These are phyloP conservation scores for Barnardius zonarius DNA, from an alignment of 2,113 vertebrate species.

Conservation along the genomic window DNA sequence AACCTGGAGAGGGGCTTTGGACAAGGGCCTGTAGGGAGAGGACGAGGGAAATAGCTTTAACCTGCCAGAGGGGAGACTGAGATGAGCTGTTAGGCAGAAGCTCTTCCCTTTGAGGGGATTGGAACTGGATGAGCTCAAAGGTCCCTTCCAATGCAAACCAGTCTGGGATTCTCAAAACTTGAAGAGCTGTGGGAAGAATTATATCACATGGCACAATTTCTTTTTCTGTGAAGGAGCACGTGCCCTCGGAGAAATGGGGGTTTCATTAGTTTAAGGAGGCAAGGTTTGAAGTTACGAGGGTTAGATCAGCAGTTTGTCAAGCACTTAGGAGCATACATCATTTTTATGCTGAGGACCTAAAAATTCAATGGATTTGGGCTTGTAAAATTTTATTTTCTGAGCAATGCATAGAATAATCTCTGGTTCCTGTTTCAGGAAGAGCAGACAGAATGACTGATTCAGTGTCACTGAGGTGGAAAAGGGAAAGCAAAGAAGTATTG, in stretches of 20 bases:
- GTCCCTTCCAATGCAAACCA: not conserved
- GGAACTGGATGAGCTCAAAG: not conserved
- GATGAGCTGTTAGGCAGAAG: not conserved
- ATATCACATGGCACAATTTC: not conserved
- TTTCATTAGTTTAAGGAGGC: not conserved
- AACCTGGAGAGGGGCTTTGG: not conserved
- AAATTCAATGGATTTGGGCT: not conserved
- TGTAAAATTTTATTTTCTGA: not conserved
- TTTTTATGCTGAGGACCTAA: not conserved
- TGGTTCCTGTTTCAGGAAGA: not conserved
- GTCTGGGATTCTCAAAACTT: not conserved
- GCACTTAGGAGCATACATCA: rapidly evolving
- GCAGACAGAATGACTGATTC: not conserved
- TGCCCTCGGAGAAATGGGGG: not conserved
- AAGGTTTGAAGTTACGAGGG: not conserved
- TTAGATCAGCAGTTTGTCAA: not conserved
- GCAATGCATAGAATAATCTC: not conserved
- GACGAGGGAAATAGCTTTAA: not conserved
- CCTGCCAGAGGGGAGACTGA: not conserved
- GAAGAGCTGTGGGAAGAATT: not conserved
- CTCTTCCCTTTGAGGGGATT: not conserved
- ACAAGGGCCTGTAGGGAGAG: not conserved
- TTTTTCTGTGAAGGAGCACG: not conserved
- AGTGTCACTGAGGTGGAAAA: not conserved
- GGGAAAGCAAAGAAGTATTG: not conserved